phyloP scores from a whole-genome alignment of 2,888 invertebrate genomes.

The Chirona hameri region DNA sequence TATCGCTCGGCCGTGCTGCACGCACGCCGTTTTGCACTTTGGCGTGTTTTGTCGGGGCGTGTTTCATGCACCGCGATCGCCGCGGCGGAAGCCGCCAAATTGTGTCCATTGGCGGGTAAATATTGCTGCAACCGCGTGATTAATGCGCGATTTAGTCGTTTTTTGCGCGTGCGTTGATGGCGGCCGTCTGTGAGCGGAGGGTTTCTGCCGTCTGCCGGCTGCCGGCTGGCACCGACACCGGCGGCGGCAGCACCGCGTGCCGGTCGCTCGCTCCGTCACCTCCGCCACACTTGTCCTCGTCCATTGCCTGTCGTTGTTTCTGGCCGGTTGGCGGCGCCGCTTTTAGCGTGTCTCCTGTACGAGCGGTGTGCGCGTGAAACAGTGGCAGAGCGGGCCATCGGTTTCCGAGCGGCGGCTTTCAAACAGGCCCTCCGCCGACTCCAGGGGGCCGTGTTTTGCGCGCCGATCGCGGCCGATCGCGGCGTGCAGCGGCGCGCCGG shows the following conservation, averaged over 20 bases:
- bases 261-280: background rate
- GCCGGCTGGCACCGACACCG: no score
- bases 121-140: slow-evolving; percentile 9
- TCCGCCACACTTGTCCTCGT: background rate
- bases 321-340: background rate
- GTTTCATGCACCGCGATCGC: background rate
- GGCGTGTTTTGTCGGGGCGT: background rate
- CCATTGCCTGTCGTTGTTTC: slow-evolving; percentile 13
- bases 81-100: background rate
- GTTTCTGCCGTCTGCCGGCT: no score
- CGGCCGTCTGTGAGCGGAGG: background rate
- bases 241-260: no score
- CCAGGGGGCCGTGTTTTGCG: slow-evolving; percentile 2
- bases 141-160: background rate
- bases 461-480: background rate
- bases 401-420: background rate
- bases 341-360: background rate
- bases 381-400: background rate
- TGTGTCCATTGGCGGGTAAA: background rate
- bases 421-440: background rate
- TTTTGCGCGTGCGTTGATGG: background rate
- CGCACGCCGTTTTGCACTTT: background rate
- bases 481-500: background rate
- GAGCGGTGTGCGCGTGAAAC: background rate
- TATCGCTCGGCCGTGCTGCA: background rate